Evolutionary conservation across 2,113 vertebrate species (phyloP), one percentile per base, ranked within the genome.

Genomic region (Leptobrachium leishanense): DNA sequence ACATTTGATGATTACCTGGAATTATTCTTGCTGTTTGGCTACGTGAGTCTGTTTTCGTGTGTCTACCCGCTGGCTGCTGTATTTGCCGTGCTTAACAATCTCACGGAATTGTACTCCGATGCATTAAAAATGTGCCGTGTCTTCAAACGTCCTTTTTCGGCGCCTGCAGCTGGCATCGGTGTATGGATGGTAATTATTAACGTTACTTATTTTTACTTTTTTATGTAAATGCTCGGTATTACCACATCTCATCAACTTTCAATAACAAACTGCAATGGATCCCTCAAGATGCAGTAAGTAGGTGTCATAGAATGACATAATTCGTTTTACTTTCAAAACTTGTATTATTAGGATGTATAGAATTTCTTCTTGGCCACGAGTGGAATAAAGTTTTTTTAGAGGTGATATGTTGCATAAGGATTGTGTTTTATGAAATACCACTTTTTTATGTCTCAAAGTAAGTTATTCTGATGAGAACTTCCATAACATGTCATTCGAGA

Each of bases 1-100:
- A 99, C 98, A 8, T 99, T 99, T 83, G 98, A 99, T 82, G 98
- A 99, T 85, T 99, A 98, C 86, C 86, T 99, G 88, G 98, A 99
- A 84, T 83, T 97, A 13, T 98, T 99, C 85, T 90, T 98, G 72
- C 94, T 98, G 55, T 99, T 98, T 62, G 98, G 98, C 12, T 99
- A 98, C 0, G 97, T 99, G 89, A 99, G 97, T 82, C 94, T 99
- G 74, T 99, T 99, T 89, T 99, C 98, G 0, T 99, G 96, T 54
- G 96, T 98, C 72, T 99, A 97, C 83, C 98, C 98, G 0, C 84
- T 98, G 84, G 97, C 98, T 63, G 97, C 98, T 43, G 89, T 97
- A 82, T 94, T 99, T 72, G 98, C 97, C 55, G 94, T 99, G 72
- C 74, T 99, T 72, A 99, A 99, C 86, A 99, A 99, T 82, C 73